These are phyloP conservation scores for Drosophila melanogaster DNA, from an alignment of 1,140 invertebrate genomes.

Conservation along the genomic window DNA sequence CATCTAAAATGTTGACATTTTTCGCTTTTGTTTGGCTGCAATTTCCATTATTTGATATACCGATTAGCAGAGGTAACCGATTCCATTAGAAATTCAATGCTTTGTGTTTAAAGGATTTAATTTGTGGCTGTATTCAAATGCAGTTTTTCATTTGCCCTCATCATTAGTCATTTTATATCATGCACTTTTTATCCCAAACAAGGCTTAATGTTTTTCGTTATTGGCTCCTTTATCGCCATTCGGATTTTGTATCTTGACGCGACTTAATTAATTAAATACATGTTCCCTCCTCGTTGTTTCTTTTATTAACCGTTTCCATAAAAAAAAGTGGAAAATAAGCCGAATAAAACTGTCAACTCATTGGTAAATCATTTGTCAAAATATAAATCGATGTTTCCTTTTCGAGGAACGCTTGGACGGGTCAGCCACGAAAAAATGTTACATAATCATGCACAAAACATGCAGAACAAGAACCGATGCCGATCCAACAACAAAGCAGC, in stretches of 20 bases:
- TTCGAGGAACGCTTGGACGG: constrained; percentile 19
- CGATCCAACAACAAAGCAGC: constrained; percentile 55
- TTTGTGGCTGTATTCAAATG: neutral
- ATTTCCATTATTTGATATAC: constrained; percentile 32
- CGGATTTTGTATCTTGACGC: constrained; percentile 59
- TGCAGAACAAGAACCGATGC: constrained; percentile 42
- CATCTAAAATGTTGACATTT: constrained; percentile 14
- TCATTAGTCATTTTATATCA: neutral
- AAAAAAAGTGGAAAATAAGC: neutral
- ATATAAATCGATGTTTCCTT: constrained; percentile 73
- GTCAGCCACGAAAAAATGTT: constrained; percentile 56
- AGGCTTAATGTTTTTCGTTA: constrained; percentile 22
- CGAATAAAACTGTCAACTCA: constrained; percentile 71
- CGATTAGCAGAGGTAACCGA: constrained; percentile 24
- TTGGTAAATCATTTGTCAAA: constrained; percentile 80
- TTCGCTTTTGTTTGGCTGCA: constrained; percentile 14
- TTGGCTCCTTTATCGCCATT: constrained; percentile 45
- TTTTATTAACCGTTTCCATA: constrained; percentile 53
- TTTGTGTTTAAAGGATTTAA: neutral
- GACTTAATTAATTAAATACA: constrained; percentile 76
- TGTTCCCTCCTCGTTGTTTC: constrained; percentile 51
- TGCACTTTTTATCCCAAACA: constrained; percentile 19
- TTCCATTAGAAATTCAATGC: constrained; percentile 23
- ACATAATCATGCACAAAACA: constrained; percentile 73
- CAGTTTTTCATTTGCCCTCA: neutral